phyloP scores from a whole-genome alignment of 1,140 invertebrate species.

The Zelostemma sp. region DNA sequence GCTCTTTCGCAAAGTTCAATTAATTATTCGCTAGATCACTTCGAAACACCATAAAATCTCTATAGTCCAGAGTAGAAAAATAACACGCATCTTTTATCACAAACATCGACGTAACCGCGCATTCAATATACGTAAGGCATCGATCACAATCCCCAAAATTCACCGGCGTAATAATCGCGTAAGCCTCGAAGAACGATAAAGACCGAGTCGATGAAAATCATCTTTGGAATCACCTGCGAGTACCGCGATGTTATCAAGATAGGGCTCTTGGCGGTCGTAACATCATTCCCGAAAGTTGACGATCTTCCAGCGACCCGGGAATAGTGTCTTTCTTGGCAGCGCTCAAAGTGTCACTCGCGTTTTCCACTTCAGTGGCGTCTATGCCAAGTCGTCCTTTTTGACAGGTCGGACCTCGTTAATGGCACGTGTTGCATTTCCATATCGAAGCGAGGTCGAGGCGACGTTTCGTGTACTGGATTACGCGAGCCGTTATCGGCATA shows the following conservation, averaged over 20 bases:
- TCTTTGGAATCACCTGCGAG: slow-evolving; percentile 20
- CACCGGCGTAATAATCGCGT: slow-evolving; percentile 15
- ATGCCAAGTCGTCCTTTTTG: no score
- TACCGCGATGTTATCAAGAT: slow-evolving; percentile 19
- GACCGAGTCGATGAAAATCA: slow-evolving; percentile 18
- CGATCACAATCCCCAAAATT: slow-evolving; percentile 27
- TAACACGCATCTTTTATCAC: not conserved
- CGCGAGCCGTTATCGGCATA: not conserved
- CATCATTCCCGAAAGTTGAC: slow-evolving; percentile 13
- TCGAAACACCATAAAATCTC: no score
- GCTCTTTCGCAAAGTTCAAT: no score
- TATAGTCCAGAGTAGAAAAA: slow-evolving; percentile 1
- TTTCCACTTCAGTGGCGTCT: not conserved
- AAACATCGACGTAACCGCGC: no score
- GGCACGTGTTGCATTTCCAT: slow-evolving; percentile 38
- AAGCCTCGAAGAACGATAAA: slow-evolving; percentile 22
- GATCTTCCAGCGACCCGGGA: not conserved
- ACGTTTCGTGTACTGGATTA: not conserved
- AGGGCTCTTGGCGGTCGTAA: slow-evolving; percentile 22
- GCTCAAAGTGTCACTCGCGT: not conserved
- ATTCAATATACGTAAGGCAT: not conserved
- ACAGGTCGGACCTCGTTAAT: not conserved
- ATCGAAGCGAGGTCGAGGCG: slow-evolving; percentile 14
- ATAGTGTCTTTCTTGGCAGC: not conserved
- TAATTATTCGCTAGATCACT: no score